Percentiles rank a stretch among this genome's conserved stretches.
Conservation (phyloP, 2,113 vertebrate species). For the Phrynosoma blainvillii region DNA sequence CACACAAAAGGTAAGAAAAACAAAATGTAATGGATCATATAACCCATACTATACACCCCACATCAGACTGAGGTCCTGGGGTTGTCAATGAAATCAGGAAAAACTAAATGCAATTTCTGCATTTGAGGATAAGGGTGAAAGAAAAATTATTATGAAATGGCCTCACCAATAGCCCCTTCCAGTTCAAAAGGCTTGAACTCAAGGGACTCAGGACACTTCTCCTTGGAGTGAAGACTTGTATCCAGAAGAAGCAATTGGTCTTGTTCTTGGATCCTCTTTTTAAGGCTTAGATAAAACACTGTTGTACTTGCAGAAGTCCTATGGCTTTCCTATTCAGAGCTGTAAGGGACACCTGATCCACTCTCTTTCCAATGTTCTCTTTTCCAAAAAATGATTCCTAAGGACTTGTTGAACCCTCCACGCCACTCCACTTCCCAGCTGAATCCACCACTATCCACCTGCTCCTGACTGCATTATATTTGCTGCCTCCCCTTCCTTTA, state of each 20-base stretch:
- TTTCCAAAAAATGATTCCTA: background rate
- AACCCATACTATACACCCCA: background rate
- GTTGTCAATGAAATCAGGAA: background rate
- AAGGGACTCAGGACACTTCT: background rate
- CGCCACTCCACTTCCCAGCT: background rate
- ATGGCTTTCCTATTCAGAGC: background rate
- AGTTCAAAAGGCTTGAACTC: background rate
- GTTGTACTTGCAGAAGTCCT: background rate
- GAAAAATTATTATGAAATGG: no score
- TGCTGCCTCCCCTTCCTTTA: slow-evolving; percentile 49
- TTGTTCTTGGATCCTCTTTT: background rate
- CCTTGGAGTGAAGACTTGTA: background rate
- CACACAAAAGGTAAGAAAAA: background rate
- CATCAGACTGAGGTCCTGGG: background rate
- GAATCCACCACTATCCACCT: background rate
- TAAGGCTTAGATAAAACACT: background rate
- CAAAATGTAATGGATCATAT: background rate
- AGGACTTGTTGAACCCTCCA: background rate
- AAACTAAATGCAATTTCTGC: background rate
- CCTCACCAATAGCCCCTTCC: background rate
- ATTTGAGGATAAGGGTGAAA: background rate
- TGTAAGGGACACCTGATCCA: background rate
- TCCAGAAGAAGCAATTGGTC: background rate
- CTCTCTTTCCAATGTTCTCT: background rate
- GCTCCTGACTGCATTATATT: background rate